Evolutionary conservation across 2,888 invertebrate species (phyloP).

Genomic region (Dendrolimus pini): DNA sequence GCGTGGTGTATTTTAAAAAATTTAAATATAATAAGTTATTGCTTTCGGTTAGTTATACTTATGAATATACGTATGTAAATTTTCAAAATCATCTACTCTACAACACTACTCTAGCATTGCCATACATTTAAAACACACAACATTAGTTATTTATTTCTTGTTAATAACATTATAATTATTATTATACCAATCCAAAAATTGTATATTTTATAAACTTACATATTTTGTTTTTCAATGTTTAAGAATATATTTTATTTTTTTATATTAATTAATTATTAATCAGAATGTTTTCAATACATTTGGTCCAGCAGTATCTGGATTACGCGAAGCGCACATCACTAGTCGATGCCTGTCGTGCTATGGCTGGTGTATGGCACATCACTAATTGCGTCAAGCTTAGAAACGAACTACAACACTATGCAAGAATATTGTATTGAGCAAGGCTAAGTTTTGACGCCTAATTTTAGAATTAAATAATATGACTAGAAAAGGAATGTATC

Average conservation of each 20-base stretch:
- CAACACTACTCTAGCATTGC: slow-evolving; percentile 70
- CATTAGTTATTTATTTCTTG: slow-evolving; percentile 43
- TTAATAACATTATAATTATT: slow-evolving; percentile 62
- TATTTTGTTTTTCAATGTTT: slow-evolving; percentile 29
- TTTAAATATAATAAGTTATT: slow-evolving; percentile 53
- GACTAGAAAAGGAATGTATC: slow-evolving; percentile 71
- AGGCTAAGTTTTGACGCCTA: slow-evolving; percentile 49
- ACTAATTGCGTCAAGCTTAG: slow-evolving; percentile 55
- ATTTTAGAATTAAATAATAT: slow-evolving; percentile 32
- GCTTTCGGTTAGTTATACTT: slow-evolving; percentile 69
- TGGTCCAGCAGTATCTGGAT: slow-evolving; percentile 65
- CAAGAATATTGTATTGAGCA: slow-evolving; percentile 67
- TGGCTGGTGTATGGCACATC: slow-evolving; percentile 60
- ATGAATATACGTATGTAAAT: slow-evolving; percentile 63
- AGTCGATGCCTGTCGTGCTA: slow-evolving; percentile 29
- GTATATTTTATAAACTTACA: slow-evolving; percentile 61
- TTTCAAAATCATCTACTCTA: slow-evolving; percentile 71
- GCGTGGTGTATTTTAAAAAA: slow-evolving; percentile 45
- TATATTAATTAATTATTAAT: slow-evolving; percentile 20
- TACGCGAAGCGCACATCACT: slow-evolving; percentile 46
- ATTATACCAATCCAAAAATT: slow-evolving; percentile 67
- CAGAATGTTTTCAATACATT: slow-evolving; percentile 40
- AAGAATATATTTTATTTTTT: slow-evolving; percentile 44
- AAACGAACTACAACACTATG: slow-evolving; percentile 48
- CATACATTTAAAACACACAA: slow-evolving; percentile 71